phyloP scores from a whole-genome alignment of 2,797 vertebrate genomes.

The Enteromius radiatus region DNA sequence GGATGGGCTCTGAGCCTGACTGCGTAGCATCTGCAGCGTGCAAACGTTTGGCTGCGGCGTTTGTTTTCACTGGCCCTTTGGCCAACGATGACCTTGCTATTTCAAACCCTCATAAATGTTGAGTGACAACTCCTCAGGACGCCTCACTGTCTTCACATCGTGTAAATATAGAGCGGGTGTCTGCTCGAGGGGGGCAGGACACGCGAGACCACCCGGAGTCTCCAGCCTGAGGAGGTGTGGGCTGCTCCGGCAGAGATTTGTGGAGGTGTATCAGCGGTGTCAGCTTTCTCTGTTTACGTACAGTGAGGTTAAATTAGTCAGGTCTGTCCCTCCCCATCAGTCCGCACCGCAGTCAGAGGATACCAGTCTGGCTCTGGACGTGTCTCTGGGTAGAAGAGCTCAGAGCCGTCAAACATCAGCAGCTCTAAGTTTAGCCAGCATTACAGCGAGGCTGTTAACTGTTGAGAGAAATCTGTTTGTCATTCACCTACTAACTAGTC shows the following conservation, averaged over 20 bases:
- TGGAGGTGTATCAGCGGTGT: conserved; percentile 46
- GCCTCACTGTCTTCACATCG: conserved; percentile 78
- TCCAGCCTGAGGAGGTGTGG: conserved; percentile 53
- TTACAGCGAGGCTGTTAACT: conserved; percentile 42
- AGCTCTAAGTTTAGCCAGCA: conserved; percentile 51
- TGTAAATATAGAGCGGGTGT: conserved; percentile 78
- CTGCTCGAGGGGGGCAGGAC: conserved; percentile 34
- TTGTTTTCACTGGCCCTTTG: conserved; percentile 46
- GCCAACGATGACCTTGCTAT: conserved; percentile 52
- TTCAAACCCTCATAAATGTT: conserved; percentile 73
- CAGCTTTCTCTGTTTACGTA: conserved; percentile 46
- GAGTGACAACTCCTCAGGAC: conserved; percentile 77
- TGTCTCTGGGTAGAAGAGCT: conserved; percentile 48
- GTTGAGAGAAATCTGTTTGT: neutral
- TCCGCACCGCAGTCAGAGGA: conserved; percentile 8
- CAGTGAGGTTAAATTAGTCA: conserved; percentile 56
- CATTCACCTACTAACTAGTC: conserved; percentile 16
- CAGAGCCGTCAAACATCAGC: conserved; percentile 61
- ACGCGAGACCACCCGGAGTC: conserved; percentile 57
- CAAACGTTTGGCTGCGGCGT: conserved; percentile 22
- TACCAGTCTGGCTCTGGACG: conserved; percentile 10
- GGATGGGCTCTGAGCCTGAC: conserved; percentile 64
- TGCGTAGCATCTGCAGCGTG: conserved; percentile 60
- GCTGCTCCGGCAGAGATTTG: conserved; percentile 48
- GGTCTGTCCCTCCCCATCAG: conserved; percentile 43